Conservation (phyloP, 2,888 invertebrate species). For the Crematogaster levior region DNA sequence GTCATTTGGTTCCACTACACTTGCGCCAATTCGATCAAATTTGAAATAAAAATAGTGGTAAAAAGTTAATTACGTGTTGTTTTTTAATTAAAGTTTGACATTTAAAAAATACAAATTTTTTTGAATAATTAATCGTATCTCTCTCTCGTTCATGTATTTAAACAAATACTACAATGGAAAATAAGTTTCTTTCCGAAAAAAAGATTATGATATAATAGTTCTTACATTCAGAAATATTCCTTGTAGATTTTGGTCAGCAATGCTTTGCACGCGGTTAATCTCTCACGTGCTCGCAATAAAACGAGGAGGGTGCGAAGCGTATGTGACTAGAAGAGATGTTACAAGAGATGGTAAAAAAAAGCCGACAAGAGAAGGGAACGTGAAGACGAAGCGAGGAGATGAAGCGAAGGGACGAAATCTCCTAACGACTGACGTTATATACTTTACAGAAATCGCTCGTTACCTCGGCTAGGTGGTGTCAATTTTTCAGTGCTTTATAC, state of each 20-base stretch:
- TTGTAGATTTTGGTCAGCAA: slow-evolving; percentile 69
- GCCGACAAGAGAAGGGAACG: slow-evolving; percentile 7
- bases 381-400: neutral
- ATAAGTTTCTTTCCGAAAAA: slow-evolving; percentile 50
- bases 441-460: slow-evolving; percentile 62
- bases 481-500: slow-evolving; percentile 73
- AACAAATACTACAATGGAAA: slow-evolving; percentile 59
- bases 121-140: neutral
- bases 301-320: slow-evolving; percentile 43
- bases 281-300: slow-evolving; percentile 69
- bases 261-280: slow-evolving; percentile 69
- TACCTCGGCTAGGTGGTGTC: slow-evolving; percentile 64
- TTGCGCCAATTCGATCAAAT: no score
- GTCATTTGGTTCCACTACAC: no score
- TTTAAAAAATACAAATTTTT: no score
- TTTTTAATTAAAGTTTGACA: no score
- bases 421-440: slow-evolving; percentile 57
- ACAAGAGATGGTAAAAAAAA: slow-evolving; percentile 36
- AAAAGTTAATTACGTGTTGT: no score
- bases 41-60: no score
- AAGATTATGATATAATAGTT: neutral
- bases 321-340: neutral
- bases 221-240: slow-evolving; percentile 49
- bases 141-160: neutral
- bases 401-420: slow-evolving; percentile 29